A percentile compares a stretch with the other conserved stretches of the same genome.
Evolutionary conservation across 2,113 vertebrate genomes (phyloP).

Genomic region (Dromiciops gliroides): DNA sequence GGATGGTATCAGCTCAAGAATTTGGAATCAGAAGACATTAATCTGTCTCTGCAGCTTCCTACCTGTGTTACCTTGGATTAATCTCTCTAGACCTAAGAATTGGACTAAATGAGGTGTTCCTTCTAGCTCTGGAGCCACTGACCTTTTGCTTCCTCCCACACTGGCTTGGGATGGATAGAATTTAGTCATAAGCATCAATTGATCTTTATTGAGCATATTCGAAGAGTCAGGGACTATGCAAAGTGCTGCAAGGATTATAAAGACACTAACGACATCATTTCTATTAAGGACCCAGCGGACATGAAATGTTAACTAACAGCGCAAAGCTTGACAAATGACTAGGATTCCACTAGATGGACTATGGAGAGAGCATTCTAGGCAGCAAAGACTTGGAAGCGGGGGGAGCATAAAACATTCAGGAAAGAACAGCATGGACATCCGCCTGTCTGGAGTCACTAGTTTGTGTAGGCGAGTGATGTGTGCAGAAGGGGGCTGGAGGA

Average conservation of each 20-base stretch:
- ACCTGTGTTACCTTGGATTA: not conserved
- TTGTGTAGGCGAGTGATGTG: not conserved
- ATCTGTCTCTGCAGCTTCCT: not conserved
- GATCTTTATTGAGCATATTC: not conserved
- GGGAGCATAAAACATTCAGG: not conserved
- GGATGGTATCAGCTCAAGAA: not conserved
- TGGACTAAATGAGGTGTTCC: not conserved
- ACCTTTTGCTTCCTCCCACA: not conserved
- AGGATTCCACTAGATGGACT: not conserved
- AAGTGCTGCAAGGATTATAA: not conserved
- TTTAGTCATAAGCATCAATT: not conserved
- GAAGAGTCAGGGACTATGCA: not conserved
- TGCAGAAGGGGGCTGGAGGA: not conserved
- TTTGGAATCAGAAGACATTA: not conserved
- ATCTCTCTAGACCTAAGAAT: not conserved
- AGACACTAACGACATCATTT: not conserved
- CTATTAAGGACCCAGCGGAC: no score
- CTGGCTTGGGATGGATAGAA: not conserved
- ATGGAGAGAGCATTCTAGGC: not conserved
- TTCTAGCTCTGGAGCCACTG: not conserved
- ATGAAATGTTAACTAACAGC: not conserved
- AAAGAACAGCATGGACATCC: not conserved
- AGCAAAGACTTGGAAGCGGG: not conserved
- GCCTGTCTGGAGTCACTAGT: not conserved
- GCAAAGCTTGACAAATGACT: not conserved